These are phyloP conservation scores for Euzophera pinguis DNA, from an alignment of 2,888 invertebrate species.

Conservation along the genomic window DNA sequence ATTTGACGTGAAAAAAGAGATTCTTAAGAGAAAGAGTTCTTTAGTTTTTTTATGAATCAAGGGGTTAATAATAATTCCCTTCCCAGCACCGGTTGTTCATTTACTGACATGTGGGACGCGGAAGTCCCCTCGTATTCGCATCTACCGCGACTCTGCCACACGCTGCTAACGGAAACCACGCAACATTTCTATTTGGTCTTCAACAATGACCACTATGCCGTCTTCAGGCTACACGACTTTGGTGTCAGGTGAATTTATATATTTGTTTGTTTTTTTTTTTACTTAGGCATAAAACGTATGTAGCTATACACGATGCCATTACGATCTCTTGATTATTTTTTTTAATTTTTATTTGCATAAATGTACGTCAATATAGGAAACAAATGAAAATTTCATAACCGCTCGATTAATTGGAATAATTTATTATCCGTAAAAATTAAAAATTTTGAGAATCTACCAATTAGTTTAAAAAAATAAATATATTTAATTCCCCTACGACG, in stretches of 20 bases:
- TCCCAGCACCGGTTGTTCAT: constrained; percentile 54
- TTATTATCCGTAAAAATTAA: too few relatives aligned
- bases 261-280: not conserved
- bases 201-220: constrained; percentile 49
- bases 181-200: constrained; percentile 65
- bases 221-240: constrained; percentile 59
- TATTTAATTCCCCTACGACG: too few relatives aligned
- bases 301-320: not conserved
- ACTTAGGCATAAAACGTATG: not conserved
- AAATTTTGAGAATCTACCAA: too few relatives aligned
- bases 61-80: not conserved
- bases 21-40: too few relatives aligned
- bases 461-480: too few relatives aligned
- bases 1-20: too few relatives aligned
- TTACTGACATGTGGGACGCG: constrained; percentile 55
- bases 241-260: constrained; percentile 43
- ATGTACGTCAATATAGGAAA: too few relatives aligned
- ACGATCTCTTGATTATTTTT: too few relatives aligned
- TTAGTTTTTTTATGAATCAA: not conserved
- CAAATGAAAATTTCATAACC: too few relatives aligned
- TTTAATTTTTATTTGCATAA: too few relatives aligned
- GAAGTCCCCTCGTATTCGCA: constrained; percentile 32
- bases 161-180: constrained; percentile 38
- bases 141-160: constrained; percentile 42
- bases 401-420: too few relatives aligned